These are phyloP conservation scores for Raja brachyura DNA, from an alignment of 2,113 vertebrate species.

Conservation along the genomic window DNA sequence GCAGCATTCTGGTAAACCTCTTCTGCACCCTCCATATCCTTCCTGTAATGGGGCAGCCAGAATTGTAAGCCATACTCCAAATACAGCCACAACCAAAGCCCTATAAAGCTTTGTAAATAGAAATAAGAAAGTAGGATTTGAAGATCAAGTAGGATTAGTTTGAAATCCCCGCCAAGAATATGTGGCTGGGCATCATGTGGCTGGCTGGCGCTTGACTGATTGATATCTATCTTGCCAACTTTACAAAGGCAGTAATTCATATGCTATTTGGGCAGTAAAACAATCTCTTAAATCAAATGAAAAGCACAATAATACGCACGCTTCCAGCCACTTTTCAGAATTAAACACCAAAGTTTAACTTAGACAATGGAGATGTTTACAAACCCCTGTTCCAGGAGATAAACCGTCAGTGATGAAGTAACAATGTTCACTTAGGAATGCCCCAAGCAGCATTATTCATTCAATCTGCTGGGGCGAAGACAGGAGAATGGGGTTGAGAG, in stretches of 20 bases:
- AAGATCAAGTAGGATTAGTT: neutral
- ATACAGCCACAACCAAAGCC: too few relatives aligned
- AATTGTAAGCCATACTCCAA: too few relatives aligned
- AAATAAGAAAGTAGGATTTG: neutral
- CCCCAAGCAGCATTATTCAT: neutral
- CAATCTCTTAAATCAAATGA: neutral
- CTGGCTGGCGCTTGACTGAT: too few relatives aligned
- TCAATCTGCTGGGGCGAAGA: too few relatives aligned
- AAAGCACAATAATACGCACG: neutral
- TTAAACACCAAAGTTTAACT: constrained; percentile 1
- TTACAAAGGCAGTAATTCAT: neutral
- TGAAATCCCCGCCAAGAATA: neutral
- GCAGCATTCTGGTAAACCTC: too few relatives aligned
- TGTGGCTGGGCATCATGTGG: neutral
- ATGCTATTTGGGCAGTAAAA: neutral
- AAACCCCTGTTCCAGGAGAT: neutral
- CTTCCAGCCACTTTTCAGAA: neutral
- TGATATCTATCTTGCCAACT: neutral
- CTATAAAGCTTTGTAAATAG: too few relatives aligned
- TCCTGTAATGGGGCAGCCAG: too few relatives aligned
- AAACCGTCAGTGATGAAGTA: neutral
- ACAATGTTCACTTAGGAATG: neutral
- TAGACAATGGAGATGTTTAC: constrained; percentile 5
- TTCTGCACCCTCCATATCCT: too few relatives aligned
- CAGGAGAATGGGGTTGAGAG: too few relatives aligned